Percentiles rank a stretch among this genome's conserved stretches.
These are phyloP conservation scores for Acleris sparsana DNA, from an alignment of 2,888 invertebrate species.

Conservation along the genomic window DNA sequence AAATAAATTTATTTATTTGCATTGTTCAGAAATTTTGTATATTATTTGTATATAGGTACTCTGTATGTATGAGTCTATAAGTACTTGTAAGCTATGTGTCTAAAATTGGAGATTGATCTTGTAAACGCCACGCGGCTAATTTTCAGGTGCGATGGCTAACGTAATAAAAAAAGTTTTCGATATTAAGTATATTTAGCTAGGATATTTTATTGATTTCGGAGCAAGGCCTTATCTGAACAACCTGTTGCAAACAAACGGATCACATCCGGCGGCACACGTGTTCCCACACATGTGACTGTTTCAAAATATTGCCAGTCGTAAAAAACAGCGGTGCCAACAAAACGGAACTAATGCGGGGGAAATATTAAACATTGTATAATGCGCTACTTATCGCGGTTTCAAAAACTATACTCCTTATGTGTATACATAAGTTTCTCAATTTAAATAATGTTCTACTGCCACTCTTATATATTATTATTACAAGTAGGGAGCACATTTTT, in stretches of 20 bases:
- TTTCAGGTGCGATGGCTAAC: background rate
- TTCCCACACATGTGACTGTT: conserved; percentile 41
- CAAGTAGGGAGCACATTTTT: no score
- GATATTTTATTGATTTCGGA: conserved; percentile 19
- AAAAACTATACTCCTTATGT: background rate
- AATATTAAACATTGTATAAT: conserved; percentile 23
- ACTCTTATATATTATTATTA: no score
- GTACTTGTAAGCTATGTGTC: no score
- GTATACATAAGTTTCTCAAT: no score
- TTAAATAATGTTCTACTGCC: no score
- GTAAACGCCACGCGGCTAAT: no score
- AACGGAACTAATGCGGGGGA: conserved; percentile 37
- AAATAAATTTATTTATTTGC: conserved; percentile 20
- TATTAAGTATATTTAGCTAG: background rate
- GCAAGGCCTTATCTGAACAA: conserved; percentile 39
- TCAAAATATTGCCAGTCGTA: conserved; percentile 56
- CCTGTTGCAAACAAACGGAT: conserved; percentile 39
- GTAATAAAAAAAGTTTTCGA: background rate
- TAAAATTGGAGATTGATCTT: no score
- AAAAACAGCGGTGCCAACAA: conserved; percentile 43
- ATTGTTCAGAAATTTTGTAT: conserved; percentile 26
- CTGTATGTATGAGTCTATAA: conserved; percentile 28
- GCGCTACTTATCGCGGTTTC: conserved; percentile 2
- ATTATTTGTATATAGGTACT: no score
- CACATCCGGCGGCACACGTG: conserved; percentile 51